Evolutionary conservation across 2,113 vertebrate species (phyloP).

Genomic region (Myotis yumanensis): DNA sequence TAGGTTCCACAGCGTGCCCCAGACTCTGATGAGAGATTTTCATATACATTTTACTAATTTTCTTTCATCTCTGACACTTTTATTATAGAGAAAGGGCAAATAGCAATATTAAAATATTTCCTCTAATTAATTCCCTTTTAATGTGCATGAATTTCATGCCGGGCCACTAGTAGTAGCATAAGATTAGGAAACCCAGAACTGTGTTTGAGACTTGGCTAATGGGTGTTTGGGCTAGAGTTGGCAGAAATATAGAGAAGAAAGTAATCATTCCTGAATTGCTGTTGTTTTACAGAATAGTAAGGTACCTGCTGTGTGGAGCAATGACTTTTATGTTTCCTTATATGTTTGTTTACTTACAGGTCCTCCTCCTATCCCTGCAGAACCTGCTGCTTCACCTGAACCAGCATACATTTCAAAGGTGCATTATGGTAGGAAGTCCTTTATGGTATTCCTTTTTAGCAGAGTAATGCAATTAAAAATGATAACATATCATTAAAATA

Average conservation of each 20-base stretch:
- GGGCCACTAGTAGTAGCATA: not conserved
- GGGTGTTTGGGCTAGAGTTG: not conserved
- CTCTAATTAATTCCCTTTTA: too few species aligned
- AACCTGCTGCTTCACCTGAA: conserved; percentile 68
- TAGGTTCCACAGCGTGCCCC: too few species aligned
- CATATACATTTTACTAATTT: too few species aligned
- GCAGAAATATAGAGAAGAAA: not conserved
- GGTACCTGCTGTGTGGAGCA: not conserved
- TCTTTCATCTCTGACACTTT: too few species aligned
- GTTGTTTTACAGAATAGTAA: not conserved
- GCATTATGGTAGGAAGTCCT: conserved; percentile 82
- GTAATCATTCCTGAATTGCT: not conserved
- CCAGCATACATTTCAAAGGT: conserved; percentile 73
- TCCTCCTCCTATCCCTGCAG: conserved; percentile 80
- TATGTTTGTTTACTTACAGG: conserved; percentile 67
- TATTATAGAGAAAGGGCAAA: too few species aligned
- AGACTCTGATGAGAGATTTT: too few species aligned
- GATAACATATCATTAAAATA: conserved; percentile 14
- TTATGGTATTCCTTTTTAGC: conserved; percentile 76
- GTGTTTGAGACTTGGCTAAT: not conserved
- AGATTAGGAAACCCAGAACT: not conserved
- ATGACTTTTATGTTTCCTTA: not conserved
- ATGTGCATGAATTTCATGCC: too few species aligned
- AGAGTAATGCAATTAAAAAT: conserved; percentile 51
- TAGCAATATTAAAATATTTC: too few species aligned